phyloP scores from a whole-genome alignment of 2,113 vertebrate species.

The Cacatua alba region DNA sequence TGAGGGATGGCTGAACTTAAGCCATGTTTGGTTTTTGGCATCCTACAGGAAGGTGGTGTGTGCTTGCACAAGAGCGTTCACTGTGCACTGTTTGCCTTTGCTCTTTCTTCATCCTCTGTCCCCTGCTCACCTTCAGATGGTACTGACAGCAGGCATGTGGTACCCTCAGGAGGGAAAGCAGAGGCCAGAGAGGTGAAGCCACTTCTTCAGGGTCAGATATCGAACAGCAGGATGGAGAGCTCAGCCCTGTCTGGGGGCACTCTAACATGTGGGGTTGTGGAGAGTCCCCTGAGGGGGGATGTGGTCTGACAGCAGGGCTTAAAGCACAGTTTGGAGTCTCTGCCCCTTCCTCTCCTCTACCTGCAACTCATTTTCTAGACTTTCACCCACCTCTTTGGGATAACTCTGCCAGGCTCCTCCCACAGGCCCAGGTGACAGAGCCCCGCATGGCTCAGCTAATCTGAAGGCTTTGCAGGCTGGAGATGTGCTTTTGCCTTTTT shows the following conservation, averaged over 20 bases:
- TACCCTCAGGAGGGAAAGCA: background rate
- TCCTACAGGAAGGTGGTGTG: background rate
- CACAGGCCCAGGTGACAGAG: background rate
- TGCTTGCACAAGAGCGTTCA: fast-evolving
- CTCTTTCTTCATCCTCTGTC: background rate
- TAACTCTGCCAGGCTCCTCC: background rate
- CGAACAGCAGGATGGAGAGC: background rate
- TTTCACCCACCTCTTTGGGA: background rate
- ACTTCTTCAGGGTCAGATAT: background rate
- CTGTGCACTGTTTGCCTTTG: background rate
- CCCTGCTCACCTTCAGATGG: background rate
- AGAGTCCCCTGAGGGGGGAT: background rate
- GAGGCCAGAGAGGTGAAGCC: background rate
- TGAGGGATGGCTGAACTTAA: background rate
- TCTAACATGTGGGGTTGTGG: background rate
- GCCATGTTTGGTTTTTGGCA: fast-evolving
- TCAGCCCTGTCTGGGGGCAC: background rate
- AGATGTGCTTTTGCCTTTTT: background rate
- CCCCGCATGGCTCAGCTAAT: background rate
- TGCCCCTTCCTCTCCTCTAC: background rate
- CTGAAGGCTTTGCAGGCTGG: background rate
- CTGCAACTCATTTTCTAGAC: background rate
- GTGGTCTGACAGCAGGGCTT: background rate
- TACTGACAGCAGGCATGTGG: fast-evolving
- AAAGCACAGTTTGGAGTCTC: background rate